Percentiles rank a stretch among this genome's conserved stretches.
These are phyloP conservation scores for Himalopsyche anomala DNA, from an alignment of 2,888 invertebrate species.

Conservation along the genomic window DNA sequence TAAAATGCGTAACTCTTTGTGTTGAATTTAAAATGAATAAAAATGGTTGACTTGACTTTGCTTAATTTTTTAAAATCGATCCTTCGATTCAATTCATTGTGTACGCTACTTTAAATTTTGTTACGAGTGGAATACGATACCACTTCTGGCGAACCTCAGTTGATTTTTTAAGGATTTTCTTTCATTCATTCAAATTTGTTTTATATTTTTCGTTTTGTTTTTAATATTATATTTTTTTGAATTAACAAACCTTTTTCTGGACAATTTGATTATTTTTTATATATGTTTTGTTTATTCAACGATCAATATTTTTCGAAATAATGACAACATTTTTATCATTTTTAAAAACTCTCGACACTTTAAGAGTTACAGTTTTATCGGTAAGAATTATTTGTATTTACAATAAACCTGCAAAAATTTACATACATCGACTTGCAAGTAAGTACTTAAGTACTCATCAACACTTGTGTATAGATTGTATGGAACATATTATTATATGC, in stretches of 20 bases:
- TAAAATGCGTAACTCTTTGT: too few species aligned
- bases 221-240: background rate
- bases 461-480: background rate
- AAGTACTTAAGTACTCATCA: background rate
- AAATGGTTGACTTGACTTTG: too few species aligned
- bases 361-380: background rate
- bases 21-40: too few species aligned
- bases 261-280: background rate
- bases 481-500: conserved; percentile 54
- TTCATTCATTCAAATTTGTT: conserved; percentile 20
- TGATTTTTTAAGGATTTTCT: conserved; percentile 3
- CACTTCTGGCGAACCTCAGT: conserved; percentile 8
- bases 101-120: background rate
- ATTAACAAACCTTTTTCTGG: background rate
- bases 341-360: background rate
- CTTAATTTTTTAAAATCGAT: too few species aligned
- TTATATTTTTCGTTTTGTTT: background rate
- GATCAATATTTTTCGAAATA: too few species aligned
- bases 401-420: background rate
- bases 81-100: background rate
- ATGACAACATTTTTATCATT: background rate
- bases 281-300: too few species aligned
- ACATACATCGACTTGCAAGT: background rate
- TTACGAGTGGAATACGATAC: conserved; percentile 23
- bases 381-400: background rate